phyloP scores from a whole-genome alignment of 2,888 invertebrate genomes.

The Yponomeuta plumbellus region DNA sequence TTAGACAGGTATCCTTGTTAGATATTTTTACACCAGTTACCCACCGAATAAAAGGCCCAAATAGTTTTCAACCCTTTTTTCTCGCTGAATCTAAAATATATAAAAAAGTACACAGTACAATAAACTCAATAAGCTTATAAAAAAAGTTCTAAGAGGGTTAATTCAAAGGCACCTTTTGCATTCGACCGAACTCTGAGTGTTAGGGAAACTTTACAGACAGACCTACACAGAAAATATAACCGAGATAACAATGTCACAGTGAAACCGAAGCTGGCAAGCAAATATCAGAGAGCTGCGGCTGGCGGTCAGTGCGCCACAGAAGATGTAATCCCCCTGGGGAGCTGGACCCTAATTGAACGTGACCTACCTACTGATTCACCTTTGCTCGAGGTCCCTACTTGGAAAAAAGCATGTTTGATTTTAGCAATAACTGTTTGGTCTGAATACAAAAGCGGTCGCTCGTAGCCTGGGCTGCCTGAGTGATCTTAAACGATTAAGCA shows the following conservation, averaged over 20 bases:
- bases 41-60: background rate
- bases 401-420: background rate
- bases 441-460: too few species aligned
- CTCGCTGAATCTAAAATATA: background rate
- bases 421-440: too few species aligned
- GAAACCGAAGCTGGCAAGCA: slow-evolving; percentile 5
- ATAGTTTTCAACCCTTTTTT: background rate
- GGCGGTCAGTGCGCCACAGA: slow-evolving; percentile 20
- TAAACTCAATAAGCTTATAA: too few species aligned
- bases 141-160: background rate
- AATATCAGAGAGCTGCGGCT: background rate
- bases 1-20: background rate
- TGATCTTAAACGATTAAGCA: too few species aligned
- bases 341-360: slow-evolving; percentile 63
- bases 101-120: too few species aligned
- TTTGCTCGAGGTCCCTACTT: slow-evolving; percentile 27
- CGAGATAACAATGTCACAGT: background rate
- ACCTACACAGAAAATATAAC: background rate
- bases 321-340: slow-evolving; percentile 52
- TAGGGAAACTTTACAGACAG: background rate
- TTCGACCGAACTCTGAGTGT: background rate
- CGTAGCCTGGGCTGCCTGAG: too few species aligned
- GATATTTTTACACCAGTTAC: background rate
- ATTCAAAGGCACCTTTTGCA: background rate
- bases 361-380: slow-evolving; percentile 54